Base-by-base conservation (phyloP, 2,888 invertebrate genomes). In the Chrysolina oricalcia region DNA sequence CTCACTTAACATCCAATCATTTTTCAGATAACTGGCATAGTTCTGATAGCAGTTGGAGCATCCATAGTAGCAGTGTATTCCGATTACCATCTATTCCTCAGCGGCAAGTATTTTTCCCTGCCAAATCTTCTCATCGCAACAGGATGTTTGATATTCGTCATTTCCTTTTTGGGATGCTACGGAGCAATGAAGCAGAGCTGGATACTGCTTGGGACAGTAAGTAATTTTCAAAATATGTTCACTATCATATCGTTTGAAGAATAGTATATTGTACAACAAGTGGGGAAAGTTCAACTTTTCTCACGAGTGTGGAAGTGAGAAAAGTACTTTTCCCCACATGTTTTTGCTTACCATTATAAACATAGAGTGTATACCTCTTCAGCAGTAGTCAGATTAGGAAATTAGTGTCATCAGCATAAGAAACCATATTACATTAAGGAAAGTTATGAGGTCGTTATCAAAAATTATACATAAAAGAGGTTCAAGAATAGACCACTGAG, bases 141-240 rank as follows among this genome's bases (percentile, higher is more conserved):
- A 10, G 98, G 98, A n/a, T 90, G 94, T 19, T 91, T 97, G 77
- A 95, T 98, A 83, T 97, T 98, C 88, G 90, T 97, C 70, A 95
- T 98, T 15, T 97, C 98, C 65, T 98, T 98, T 91, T 94, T 98
- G 83, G 98, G 98, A 79, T 98, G 98, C 71, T 98, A 97, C 85
- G 98, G 98, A 50, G 98, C 98, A 17, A 92, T 96, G 72, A 96
- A 96, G 86, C 98, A 98, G 89, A 98, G 95, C 88, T 96, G 97
- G 88, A 96, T 97, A 90, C 96, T 98, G 95, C 94, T 97, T 75
- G 92, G 96, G 80, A 95, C 95, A 78, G 97, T 97, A 90, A 93
- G 94, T 78, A 74, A 4, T 43, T 43, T 43, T 43, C 5, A 15
- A 10, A 43, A 13, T 43, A 6, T 35, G 6, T 8, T 6, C 8